Evolutionary conservation across 2,888 invertebrate species (phyloP).

Genomic region (Helleia helle): DNA sequence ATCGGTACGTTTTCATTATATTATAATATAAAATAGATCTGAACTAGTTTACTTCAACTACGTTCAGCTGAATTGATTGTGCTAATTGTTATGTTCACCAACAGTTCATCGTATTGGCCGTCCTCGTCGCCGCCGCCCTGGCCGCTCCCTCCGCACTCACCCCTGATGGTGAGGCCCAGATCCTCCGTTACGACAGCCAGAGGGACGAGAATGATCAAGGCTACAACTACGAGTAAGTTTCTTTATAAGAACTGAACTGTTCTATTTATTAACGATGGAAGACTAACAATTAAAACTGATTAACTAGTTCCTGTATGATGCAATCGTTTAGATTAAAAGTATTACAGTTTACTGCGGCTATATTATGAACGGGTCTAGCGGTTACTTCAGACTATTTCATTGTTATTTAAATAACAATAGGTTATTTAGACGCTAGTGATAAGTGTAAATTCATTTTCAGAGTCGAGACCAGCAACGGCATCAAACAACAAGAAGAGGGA

Average conservation of each 20-base stretch:
- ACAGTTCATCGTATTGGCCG: slow-evolving; percentile 57
- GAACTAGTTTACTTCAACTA: background rate
- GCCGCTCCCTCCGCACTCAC: slow-evolving; percentile 23
- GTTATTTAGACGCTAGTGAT: background rate
- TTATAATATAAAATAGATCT: too few relatives aligned
- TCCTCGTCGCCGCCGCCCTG: slow-evolving; percentile 41
- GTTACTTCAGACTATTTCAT: too few relatives aligned
- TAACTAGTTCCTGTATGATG: too few relatives aligned
- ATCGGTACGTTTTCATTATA: slow-evolving; percentile 49
- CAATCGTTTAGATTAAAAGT: too few relatives aligned
- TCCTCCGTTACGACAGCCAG: slow-evolving; percentile 28
- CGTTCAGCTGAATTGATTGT: background rate
- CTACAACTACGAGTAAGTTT: slow-evolving; percentile 41
- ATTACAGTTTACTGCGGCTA: too few relatives aligned
- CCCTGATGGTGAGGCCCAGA: too few relatives aligned
- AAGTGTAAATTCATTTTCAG: slow-evolving; percentile 23
- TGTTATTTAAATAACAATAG: background rate
- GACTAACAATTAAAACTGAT: background rate
- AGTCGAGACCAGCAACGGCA: slow-evolving; percentile 44
- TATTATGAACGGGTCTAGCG: too few relatives aligned
- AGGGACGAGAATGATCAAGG: slow-evolving; percentile 51
- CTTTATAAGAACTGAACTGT: background rate
- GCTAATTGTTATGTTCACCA: background rate
- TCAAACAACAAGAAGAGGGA: slow-evolving; percentile 16
- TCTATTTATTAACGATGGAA: background rate